phyloP scores from a whole-genome alignment of 2,888 invertebrate genomes.

The Lycocerus yunnanus region DNA sequence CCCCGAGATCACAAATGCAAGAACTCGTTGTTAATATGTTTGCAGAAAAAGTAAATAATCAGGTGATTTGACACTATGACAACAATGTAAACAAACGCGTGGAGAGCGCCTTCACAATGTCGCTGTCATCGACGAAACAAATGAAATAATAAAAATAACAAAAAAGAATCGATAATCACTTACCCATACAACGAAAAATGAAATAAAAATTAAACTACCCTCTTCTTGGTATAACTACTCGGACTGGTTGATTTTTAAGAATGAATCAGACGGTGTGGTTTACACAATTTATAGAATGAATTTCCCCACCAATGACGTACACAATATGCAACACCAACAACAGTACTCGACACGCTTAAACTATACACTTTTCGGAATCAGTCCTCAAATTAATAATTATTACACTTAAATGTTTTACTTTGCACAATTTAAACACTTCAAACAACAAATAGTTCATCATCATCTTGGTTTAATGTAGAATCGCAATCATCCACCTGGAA shows the following conservation, averaged over 20 bases:
- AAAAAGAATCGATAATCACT: constrained; percentile 10
- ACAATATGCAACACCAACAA: constrained; percentile 3
- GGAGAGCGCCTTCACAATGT: too few species aligned
- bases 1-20: not conserved
- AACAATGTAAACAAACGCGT: not conserved
- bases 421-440: constrained; percentile 26
- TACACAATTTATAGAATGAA: constrained; percentile 22
- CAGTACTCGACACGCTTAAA: constrained; percentile 9
- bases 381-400: constrained; percentile 18
- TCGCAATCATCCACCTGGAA: not conserved
- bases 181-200: constrained; percentile 32
- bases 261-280: constrained; percentile 11
- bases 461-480: constrained; percentile 1
- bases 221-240: not conserved
- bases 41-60: not conserved
- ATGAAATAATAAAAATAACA: not conserved
- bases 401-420: constrained; percentile 28
- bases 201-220: constrained; percentile 29
- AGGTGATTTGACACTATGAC: not conserved
- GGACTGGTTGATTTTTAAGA: not conserved
- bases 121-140: not conserved
- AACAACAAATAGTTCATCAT: constrained; percentile 27
- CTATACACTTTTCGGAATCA: constrained; percentile 23
- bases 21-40: not conserved
- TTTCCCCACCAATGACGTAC: constrained; percentile 29